These are phyloP conservation scores for Nycteola revayana DNA, from an alignment of 2,888 invertebrate genomes.

Conservation along the genomic window DNA sequence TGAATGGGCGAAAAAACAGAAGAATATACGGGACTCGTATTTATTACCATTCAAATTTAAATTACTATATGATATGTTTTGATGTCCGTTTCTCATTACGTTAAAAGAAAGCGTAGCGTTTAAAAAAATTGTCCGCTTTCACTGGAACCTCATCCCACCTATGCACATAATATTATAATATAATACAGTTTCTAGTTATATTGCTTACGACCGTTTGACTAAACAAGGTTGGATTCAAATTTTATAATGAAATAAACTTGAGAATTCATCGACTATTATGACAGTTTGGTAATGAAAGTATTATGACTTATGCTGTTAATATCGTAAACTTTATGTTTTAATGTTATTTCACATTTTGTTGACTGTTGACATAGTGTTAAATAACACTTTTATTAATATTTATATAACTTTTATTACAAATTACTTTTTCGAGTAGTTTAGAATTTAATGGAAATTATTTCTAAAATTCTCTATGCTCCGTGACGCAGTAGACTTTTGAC, in stretches of 20 bases:
- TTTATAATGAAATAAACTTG: conserved; percentile 46
- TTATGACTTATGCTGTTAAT: conserved; percentile 42
- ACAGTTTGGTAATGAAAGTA: conserved; percentile 44
- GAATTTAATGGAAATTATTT: too few relatives aligned
- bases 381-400: conserved; percentile 34
- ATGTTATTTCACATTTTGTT: conserved; percentile 36
- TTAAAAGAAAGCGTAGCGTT: too few relatives aligned
- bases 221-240: conserved; percentile 47
- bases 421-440: too few relatives aligned
- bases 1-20: too few relatives aligned
- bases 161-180: conserved; percentile 34
- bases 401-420: conserved; percentile 9
- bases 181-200: too few relatives aligned
- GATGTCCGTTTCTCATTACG: too few relatives aligned
- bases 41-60: too few relatives aligned
- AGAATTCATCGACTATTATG: conserved; percentile 47
- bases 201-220: conserved; percentile 27
- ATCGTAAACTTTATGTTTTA: conserved; percentile 46
- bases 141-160: conserved; percentile 24
- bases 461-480: too few relatives aligned
- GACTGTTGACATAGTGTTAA: conserved; percentile 41
- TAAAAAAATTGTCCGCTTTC: too few relatives aligned
- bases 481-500: too few relatives aligned
- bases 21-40: too few relatives aligned
- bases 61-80: too few relatives aligned